A percentile compares a stretch with the other conserved stretches of the same genome.
These are phyloP conservation scores for Ceyx melanurus DNA, from an alignment of 2,113 vertebrate species.

Conservation along the genomic window DNA sequence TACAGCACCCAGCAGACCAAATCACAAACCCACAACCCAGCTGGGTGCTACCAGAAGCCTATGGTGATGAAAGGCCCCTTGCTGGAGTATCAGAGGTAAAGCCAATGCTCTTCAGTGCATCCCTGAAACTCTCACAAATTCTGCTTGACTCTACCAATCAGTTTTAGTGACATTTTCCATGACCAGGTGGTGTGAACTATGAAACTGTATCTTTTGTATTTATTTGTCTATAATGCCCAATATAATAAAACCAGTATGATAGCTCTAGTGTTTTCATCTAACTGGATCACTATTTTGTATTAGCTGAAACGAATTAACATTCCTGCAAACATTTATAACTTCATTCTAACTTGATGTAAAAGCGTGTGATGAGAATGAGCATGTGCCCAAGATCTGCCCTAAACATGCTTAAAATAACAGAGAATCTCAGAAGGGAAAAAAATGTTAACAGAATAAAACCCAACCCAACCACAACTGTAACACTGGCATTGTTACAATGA, in stretches of 20 bases:
- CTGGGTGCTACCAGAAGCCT: neutral
- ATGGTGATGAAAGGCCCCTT: neutral
- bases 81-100: neutral
- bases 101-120: neutral
- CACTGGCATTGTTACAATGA: neutral
- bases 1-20: neutral
- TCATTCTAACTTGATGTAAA: neutral
- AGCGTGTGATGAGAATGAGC: neutral
- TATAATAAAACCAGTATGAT: neutral
- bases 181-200: neutral
- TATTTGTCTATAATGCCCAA: neutral
- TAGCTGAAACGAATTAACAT: neutral
- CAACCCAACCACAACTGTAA: neutral
- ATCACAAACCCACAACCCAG: neutral
- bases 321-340: neutral
- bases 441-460: neutral
- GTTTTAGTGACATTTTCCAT: neutral
- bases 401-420: neutral
- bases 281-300: neutral
- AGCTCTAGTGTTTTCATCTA: neutral
- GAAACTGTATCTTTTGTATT: neutral
- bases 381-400: neutral
- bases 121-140: neutral
- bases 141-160: neutral
- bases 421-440: neutral